phyloP scores from a whole-genome alignment of 2,797 vertebrate species.

The Florisuga fusca region DNA sequence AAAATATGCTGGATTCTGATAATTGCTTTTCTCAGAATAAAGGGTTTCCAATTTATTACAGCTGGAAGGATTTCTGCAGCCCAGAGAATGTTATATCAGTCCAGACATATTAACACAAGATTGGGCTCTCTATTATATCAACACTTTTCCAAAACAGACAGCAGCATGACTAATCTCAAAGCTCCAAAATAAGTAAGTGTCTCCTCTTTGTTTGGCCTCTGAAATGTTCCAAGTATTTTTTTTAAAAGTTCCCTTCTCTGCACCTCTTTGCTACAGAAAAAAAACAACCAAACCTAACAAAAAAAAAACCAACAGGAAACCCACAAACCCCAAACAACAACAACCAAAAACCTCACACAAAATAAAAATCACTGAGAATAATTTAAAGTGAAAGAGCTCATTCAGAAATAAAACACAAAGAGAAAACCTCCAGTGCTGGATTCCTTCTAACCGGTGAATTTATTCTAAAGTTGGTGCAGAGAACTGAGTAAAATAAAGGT shows the following conservation, averaged over 20 bases:
- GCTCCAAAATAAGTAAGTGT: slow-evolving; percentile 27
- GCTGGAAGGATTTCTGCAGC: slow-evolving; percentile 47
- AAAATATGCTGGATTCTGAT: slow-evolving; percentile 57
- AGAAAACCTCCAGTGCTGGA: slow-evolving; percentile 52
- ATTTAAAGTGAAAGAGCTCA: slow-evolving; percentile 51
- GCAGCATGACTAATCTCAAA: slow-evolving; percentile 68
- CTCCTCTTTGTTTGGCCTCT: slow-evolving; percentile 26
- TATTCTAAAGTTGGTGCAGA: slow-evolving; percentile 72
- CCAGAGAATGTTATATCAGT: slow-evolving; percentile 7
- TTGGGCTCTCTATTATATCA: slow-evolving; percentile 61
- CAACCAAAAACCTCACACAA: neutral
- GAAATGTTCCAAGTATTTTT: slow-evolving; percentile 46
- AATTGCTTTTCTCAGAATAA: slow-evolving; percentile 62
- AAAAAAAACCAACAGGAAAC: neutral
- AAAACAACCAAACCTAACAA: neutral
- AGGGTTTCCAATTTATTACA: slow-evolving; percentile 54
- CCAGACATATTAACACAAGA: slow-evolving; percentile 58
- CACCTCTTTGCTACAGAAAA: neutral
- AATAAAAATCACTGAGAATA: neutral
- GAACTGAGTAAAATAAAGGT: slow-evolving; percentile 92
- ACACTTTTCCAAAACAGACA: slow-evolving; percentile 47
- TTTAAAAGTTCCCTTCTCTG: neutral
- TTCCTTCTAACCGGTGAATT: slow-evolving; percentile 56
- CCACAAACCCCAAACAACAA: neutral
- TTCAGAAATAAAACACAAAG: slow-evolving; percentile 62